phyloP scores from a whole-genome alignment of 2,113 vertebrate species.

The Hypocryptadius cinnamomeus region DNA sequence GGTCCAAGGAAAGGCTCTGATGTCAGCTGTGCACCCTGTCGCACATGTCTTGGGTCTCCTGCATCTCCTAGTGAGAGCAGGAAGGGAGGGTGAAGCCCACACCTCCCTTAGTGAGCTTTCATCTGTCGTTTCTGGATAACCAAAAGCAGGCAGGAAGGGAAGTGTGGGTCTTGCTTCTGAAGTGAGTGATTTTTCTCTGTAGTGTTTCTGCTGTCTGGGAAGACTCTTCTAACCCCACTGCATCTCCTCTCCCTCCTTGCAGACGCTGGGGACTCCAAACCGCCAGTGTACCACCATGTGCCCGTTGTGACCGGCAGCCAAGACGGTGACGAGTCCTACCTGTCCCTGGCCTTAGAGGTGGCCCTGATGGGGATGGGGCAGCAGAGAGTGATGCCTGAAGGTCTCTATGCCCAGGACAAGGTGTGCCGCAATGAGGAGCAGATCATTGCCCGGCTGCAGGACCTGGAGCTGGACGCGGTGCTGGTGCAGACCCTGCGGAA shows the following conservation, averaged over 20 bases:
- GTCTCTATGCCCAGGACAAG: slow-evolving; percentile 95
- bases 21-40: background rate
- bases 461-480: slow-evolving; percentile 87
- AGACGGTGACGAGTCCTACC: slow-evolving; percentile 86
- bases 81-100: background rate
- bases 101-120: background rate
- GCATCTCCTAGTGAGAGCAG: background rate
- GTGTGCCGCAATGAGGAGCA: slow-evolving; percentile 98
- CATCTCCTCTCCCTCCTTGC: background rate
- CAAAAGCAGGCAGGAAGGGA: background rate
- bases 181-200: background rate
- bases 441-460: slow-evolving; percentile 89
- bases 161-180: background rate
- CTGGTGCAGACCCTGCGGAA: slow-evolving; percentile 91
- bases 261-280: slow-evolving; percentile 87
- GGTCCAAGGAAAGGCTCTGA: background rate
- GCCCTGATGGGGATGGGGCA: slow-evolving; percentile 98
- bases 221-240: background rate
- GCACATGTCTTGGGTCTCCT: background rate
- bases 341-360: slow-evolving; percentile 93
- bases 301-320: slow-evolving; percentile 76
- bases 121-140: background rate
- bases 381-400: slow-evolving; percentile 96
- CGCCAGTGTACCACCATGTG: slow-evolving; percentile 89
- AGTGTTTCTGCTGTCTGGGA: background rate